Percentiles rank a stretch among this genome's conserved stretches.
These are phyloP conservation scores for Caenorhabditis sp. DNA, from an alignment of 2,888 invertebrate species.

Conservation along the genomic window DNA sequence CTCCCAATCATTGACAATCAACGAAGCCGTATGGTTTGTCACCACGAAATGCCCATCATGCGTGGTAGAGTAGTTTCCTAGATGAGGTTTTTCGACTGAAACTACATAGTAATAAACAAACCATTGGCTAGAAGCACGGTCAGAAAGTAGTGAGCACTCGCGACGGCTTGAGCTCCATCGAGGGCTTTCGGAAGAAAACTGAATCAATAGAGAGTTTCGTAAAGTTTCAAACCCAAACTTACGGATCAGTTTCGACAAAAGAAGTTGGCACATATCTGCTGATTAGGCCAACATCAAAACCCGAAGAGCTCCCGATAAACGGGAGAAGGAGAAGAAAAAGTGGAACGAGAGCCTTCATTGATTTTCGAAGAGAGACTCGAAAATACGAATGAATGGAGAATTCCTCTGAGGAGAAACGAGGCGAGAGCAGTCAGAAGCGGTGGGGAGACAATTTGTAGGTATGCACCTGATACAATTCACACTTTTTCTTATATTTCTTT, in stretches of 20 bases:
- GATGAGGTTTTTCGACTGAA: background rate
- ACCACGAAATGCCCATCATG: constrained; percentile 4
- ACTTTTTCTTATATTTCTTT: constrained; percentile 16
- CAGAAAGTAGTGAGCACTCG: constrained; percentile 3
- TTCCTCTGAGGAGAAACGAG: background rate
- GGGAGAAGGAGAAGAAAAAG: background rate
- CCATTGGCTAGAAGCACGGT: background rate
- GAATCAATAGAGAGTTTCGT: background rate
- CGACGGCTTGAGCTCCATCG: constrained; percentile 4
- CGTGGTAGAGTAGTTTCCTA: constrained; percentile 15
- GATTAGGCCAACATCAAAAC: constrained; percentile 27
- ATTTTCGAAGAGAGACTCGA: constrained; percentile 10
- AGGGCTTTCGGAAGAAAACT: background rate
- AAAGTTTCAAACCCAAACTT: background rate
- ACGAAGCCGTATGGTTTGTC: background rate
- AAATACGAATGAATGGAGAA: constrained; percentile 5
- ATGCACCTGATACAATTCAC: constrained; percentile 30
- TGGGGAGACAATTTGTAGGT: constrained; percentile 22
- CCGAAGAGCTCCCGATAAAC: background rate
- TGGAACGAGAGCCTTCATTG: constrained; percentile 10
- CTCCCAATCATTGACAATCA: constrained; percentile 1
- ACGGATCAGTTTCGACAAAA: constrained; percentile 33
- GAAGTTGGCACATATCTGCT: constrained; percentile 20
- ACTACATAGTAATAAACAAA: background rate
- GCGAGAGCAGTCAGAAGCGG: background rate